Percentiles rank a stretch among this genome's conserved stretches.
phyloP scores from a whole-genome alignment of 2,888 invertebrate genomes.

The Operophtera brumata region DNA sequence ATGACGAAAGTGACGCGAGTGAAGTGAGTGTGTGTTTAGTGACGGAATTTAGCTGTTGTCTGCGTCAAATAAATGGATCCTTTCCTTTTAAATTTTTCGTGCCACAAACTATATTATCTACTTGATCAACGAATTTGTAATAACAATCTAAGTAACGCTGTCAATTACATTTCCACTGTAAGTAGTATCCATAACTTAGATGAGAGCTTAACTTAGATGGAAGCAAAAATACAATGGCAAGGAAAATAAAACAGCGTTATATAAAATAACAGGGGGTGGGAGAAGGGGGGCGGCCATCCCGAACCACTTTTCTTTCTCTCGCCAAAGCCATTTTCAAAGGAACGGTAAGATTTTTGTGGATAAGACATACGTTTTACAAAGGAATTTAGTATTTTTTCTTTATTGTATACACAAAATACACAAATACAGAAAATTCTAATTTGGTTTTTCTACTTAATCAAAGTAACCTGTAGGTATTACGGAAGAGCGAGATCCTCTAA shows the following conservation, averaged over 20 bases:
- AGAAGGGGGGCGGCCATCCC: slow-evolving; percentile 45
- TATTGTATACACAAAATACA: no score
- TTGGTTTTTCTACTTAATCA: no score
- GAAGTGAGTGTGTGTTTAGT: no score
- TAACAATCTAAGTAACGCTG: not conserved
- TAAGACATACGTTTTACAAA: slow-evolving; percentile 21
- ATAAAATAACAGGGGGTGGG: slow-evolving; percentile 51
- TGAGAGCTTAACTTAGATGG: slow-evolving; percentile 33
- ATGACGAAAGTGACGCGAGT: no score
- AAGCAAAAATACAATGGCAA: slow-evolving; percentile 62
- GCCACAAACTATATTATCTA: no score
- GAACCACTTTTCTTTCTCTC: slow-evolving; percentile 71
- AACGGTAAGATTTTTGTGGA: slow-evolving; percentile 44
- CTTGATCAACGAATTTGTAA: not conserved
- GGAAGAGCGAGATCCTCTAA: no score
- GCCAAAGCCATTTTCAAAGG: slow-evolving; percentile 59
- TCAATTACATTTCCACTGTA: slow-evolving; percentile 4
- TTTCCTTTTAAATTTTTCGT: no score
- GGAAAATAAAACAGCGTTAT: slow-evolving; percentile 63
- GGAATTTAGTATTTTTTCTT: no score
- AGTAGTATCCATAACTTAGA: slow-evolving; percentile 28
- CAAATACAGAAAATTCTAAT: no score
- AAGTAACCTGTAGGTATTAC: no score
- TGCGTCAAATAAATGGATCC: no score
- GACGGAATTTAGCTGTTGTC: no score